Percentiles rank a stretch among this genome's conserved stretches.
These are phyloP conservation scores for Augiades crinisus DNA, from an alignment of 2,888 invertebrate genomes.

Conservation along the genomic window DNA sequence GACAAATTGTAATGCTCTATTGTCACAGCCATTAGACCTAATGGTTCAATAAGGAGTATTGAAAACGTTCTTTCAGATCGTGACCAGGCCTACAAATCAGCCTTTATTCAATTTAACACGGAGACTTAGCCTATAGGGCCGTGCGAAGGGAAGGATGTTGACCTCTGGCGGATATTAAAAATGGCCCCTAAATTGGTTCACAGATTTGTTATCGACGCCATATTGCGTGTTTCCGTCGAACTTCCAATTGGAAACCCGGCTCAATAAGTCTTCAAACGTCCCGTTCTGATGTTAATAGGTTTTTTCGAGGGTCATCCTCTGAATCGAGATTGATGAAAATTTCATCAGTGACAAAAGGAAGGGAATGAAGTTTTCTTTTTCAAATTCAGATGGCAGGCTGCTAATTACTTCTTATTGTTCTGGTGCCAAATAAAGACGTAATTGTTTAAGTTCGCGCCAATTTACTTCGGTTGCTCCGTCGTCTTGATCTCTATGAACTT, in stretches of 20 bases:
- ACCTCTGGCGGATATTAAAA: slow-evolving; percentile 74
- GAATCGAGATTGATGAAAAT: slow-evolving; percentile 50
- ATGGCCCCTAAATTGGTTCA: slow-evolving; percentile 66
- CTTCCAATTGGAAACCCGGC: slow-evolving; percentile 39
- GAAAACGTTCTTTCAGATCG: slow-evolving; percentile 66
- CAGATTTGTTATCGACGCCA: slow-evolving; percentile 60
- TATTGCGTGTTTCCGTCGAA: slow-evolving; percentile 59
- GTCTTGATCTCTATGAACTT: slow-evolving; percentile 41
- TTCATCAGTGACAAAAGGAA: slow-evolving; percentile 43
- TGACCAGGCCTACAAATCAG: slow-evolving; percentile 58
- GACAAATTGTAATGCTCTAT: slow-evolving; percentile 77
- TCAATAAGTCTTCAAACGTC: slow-evolving; percentile 46
- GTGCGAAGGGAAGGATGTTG: slow-evolving; percentile 66
- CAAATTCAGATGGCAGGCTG: slow-evolving; percentile 50
- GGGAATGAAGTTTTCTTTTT: slow-evolving; percentile 49
- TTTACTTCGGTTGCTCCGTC: slow-evolving; percentile 43
- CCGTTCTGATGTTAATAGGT: slow-evolving; percentile 55
- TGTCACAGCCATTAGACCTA: slow-evolving; percentile 73
- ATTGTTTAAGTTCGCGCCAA: slow-evolving; percentile 63
- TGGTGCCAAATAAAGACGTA: slow-evolving; percentile 62
- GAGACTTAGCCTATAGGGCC: slow-evolving; percentile 45
- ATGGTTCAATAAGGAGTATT: slow-evolving; percentile 75
- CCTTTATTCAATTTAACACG: slow-evolving; percentile 66
- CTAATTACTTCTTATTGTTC: slow-evolving; percentile 73
- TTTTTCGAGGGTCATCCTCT: slow-evolving; percentile 45